Conservation (phyloP, 2,888 invertebrate genomes). For the Drosophila acutilabella region DNA sequence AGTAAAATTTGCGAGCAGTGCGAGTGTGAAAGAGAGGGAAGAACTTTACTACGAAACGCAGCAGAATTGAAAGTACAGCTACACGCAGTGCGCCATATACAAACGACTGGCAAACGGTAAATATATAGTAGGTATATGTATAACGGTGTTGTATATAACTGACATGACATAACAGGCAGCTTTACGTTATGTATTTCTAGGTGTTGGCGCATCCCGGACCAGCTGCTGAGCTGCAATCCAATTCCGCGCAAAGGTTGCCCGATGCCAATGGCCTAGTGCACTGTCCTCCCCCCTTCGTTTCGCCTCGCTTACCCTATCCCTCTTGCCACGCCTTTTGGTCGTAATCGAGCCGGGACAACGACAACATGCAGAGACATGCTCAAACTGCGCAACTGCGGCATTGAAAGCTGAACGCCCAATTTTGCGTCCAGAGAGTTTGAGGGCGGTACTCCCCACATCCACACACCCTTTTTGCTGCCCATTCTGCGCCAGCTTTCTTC, state of each 20-base stretch:
- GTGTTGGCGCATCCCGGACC: constrained; percentile 58
- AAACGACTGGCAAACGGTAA: constrained; percentile 15
- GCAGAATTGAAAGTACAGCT: constrained; percentile 57
- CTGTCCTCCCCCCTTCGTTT: constrained; percentile 37
- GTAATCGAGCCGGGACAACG: constrained; percentile 60
- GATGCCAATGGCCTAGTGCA: constrained; percentile 80
- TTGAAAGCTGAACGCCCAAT: constrained; percentile 75
- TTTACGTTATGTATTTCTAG: constrained; percentile 27
- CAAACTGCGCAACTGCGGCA: constrained; percentile 66
- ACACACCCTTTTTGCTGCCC: background rate
- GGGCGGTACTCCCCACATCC: background rate
- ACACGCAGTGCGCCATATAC: constrained; percentile 42
- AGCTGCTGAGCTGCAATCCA: constrained; percentile 65
- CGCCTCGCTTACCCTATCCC: background rate
- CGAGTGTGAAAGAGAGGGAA: constrained; percentile 12
- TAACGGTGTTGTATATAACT: constrained; percentile 26
- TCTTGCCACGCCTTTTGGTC: constrained; percentile 47
- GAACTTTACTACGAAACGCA: constrained; percentile 63
- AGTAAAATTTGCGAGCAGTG: constrained; percentile 25
- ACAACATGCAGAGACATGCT: constrained; percentile 21
- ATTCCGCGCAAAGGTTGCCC: constrained; percentile 64
- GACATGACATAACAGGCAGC: constrained; percentile 34
- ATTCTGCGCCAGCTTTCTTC: constrained; percentile 6
- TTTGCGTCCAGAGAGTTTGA: constrained; percentile 10
- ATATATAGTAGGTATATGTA: constrained; percentile 19